A percentile compares a stretch with the other conserved stretches of the same genome.
phyloP scores from a whole-genome alignment of 92 coral and sea anemone genomes.

The Diadumene lineata region DNA sequence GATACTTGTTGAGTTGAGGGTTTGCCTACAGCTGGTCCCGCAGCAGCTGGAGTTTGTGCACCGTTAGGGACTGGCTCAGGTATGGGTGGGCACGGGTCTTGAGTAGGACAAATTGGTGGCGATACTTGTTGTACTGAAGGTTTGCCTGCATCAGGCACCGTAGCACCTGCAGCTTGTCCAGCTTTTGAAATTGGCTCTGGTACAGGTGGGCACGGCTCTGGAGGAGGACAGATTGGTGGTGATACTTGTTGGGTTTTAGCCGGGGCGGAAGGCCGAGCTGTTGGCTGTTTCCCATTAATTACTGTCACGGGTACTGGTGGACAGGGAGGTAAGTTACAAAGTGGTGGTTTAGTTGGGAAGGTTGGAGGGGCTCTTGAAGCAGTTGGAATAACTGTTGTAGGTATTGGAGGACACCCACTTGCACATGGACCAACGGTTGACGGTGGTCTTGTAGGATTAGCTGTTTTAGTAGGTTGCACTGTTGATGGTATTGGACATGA shows the following conservation, averaged over 20 bases:
- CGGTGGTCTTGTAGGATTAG: neutral
- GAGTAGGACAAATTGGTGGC: too few species aligned
- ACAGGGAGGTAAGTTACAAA: neutral
- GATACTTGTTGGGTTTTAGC: neutral
- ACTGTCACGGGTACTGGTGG: neutral
- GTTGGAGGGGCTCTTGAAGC: neutral
- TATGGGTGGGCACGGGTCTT: neutral
- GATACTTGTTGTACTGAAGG: too few species aligned
- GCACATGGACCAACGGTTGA: neutral
- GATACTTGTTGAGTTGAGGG: too few species aligned
- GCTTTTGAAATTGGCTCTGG: too few species aligned
- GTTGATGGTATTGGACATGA: slow-evolving; percentile 14
- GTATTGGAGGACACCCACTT: neutral
- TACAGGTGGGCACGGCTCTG: neutral
- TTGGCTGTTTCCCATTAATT: too few species aligned
- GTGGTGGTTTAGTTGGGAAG: neutral
- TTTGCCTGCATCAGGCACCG: too few species aligned
- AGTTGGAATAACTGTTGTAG: neutral
- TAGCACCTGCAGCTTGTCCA: too few species aligned
- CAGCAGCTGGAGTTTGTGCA: too few species aligned
- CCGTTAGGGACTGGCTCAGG: too few species aligned
- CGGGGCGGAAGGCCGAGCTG: neutral
- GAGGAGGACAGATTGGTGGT: neutral
- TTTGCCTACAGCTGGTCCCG: too few species aligned
- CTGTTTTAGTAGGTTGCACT: neutral